Evolutionary conservation across 2,113 vertebrate genomes (phyloP).

Genomic region (Cathartes aura): DNA sequence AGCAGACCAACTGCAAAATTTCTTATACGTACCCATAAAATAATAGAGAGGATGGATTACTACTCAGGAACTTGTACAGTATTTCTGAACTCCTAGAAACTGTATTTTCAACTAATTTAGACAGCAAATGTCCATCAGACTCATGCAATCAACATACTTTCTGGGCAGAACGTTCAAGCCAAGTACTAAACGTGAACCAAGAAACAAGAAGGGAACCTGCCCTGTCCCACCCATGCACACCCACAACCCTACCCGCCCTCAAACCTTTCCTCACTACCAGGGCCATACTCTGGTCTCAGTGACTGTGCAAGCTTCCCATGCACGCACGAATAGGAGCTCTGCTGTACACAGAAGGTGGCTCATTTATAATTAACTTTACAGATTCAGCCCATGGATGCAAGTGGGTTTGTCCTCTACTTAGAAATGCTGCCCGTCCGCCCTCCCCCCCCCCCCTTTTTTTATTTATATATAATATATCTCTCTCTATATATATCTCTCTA

Average conservation of each 20-base stretch:
- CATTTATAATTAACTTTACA: not conserved
- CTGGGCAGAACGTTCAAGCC: not conserved
- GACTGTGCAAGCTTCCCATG: rapidly evolving
- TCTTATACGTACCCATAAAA: not conserved
- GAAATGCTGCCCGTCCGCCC: rapidly evolving
- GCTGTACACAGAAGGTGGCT: rapidly evolving
- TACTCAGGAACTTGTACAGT: not conserved
- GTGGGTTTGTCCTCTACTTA: not conserved
- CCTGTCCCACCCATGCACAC: not conserved
- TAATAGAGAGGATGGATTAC: not conserved
- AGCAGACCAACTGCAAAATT: not conserved
- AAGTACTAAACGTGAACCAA: not conserved
- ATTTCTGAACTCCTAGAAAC: not conserved
- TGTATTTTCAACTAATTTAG: not conserved
- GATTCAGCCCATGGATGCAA: not conserved
- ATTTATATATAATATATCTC: too few relatives aligned
- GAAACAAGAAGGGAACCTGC: not conserved
- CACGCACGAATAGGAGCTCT: rapidly evolving
- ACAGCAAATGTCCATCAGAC: not conserved
- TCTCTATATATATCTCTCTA: too few relatives aligned
- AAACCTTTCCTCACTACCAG: not conserved
- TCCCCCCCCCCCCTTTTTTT: too few relatives aligned
- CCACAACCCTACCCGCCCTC: not conserved
- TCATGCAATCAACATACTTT: not conserved
- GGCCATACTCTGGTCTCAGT: rapidly evolving